Conservation (phyloP, 2,888 invertebrate species). For the Desoria tigrina region DNA sequence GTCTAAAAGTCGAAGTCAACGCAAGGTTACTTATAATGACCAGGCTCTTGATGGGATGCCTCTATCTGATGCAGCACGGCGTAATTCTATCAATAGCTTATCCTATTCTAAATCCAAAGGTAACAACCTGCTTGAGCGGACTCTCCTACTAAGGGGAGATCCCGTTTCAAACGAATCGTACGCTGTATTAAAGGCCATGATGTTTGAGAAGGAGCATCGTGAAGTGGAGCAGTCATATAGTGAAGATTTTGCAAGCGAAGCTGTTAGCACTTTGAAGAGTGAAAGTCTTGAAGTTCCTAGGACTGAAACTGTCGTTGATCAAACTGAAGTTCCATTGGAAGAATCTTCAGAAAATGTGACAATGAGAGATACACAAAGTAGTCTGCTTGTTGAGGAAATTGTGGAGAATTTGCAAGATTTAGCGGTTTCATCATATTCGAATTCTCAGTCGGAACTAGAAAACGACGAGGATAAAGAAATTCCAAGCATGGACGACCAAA, state of each 20-base stretch:
- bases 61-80: not conserved
- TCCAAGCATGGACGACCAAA: not conserved
- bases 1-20: not conserved
- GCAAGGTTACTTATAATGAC: not conserved
- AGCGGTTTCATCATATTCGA: slow-evolving; percentile 7
- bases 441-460: not conserved
- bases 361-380: slow-evolving; percentile 18
- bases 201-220: slow-evolving; percentile 14
- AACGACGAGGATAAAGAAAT: not conserved
- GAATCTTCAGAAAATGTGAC: not conserved
- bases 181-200: slow-evolving; percentile 28
- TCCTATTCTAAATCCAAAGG: not conserved
- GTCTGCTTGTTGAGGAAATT: slow-evolving; percentile 28
- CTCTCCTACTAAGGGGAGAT: slow-evolving; percentile 24
- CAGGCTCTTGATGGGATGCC: not conserved
- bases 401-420: slow-evolving; percentile 31
- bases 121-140: slow-evolving; percentile 17
- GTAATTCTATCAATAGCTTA: not conserved
- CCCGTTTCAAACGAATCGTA: slow-evolving; percentile 31
- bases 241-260: slow-evolving; percentile 32
- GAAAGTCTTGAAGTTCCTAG: slow-evolving; percentile 5
- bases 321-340: not conserved
- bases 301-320: not conserved
- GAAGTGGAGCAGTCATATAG: slow-evolving; percentile 19
- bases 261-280: not conserved